Conservation (phyloP, 2,888 invertebrate genomes). For the Drosophila anomalipes region DNA sequence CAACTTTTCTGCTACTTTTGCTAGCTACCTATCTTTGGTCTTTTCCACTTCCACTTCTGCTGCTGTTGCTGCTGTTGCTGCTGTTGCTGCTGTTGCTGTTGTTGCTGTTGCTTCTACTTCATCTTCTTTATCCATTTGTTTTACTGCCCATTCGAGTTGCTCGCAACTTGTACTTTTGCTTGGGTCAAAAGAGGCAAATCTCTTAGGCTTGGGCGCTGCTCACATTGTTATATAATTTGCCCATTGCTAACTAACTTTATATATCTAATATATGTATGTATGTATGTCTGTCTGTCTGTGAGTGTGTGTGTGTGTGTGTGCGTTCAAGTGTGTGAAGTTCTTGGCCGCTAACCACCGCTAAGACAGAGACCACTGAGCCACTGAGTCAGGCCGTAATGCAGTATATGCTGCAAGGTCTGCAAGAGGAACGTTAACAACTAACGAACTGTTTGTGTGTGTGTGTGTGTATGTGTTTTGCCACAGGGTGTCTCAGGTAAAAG, state of each 20-base stretch:
- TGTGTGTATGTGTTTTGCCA: conserved; percentile 22
- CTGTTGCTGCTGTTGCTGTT: conserved; percentile 12
- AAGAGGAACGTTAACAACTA: conserved; percentile 24
- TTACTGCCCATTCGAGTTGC: conserved; percentile 33
- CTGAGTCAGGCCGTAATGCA: conserved; percentile 41
- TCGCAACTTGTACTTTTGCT: conserved; percentile 70
- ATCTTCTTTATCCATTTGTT: conserved; percentile 37
- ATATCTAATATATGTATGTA: conserved; percentile 9
- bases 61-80: background rate
- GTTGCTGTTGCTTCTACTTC: conserved; percentile 19
- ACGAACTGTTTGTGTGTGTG: conserved; percentile 11
- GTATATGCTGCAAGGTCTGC: conserved; percentile 24
- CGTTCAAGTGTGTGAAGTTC: conserved; percentile 77
- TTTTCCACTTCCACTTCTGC: conserved; percentile 43
- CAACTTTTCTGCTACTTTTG: conserved; percentile 50
- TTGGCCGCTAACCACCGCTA: conserved; percentile 66
- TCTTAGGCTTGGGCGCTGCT: conserved; percentile 52
- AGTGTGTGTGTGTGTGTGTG: conserved; percentile 32
- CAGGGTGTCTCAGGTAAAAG: conserved; percentile 35
- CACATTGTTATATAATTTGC: conserved; percentile 77
- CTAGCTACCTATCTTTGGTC: conserved; percentile 40
- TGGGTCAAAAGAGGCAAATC: conserved; percentile 51
- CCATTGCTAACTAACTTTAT: conserved; percentile 55
- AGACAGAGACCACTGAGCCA: conserved; percentile 44
- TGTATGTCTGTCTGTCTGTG: background rate